Base-by-base conservation (phyloP, 2,113 vertebrate genomes). In the Coptodon bakossiorum region DNA sequence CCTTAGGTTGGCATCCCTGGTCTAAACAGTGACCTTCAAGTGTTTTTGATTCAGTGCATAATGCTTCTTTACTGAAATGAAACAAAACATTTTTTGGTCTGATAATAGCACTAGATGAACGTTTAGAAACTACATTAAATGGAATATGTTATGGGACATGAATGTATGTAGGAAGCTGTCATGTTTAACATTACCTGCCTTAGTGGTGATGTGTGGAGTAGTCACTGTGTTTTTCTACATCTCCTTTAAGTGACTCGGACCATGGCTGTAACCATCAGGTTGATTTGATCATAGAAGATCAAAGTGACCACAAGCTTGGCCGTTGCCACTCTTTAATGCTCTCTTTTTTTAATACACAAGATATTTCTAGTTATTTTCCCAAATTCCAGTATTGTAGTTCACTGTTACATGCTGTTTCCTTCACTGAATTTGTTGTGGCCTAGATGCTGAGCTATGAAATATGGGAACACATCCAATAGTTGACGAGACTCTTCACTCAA, bases 321-420 rank as follows among this genome's bases (percentile, higher is more conserved):
- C 13, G 10, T 0, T 22, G 63, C n/a, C 36, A 40, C 36, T 71
- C 34, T n/a, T 38, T 8, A 22, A 40, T n/a, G 34, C 0, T 40
- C 7, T 22, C 11, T 14, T 43, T 71, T 71, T 9, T 14, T 0
- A 43, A 40, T 24, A 24, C 38, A 13, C 19, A 9, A 22, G n/a
- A 43, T 71, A 24, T 71, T 43, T 71, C 3, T 43, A 9, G n/a
- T 40, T 43, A 43, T 24, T 71, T 71, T 14, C 12, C 36, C 36
- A 40, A 40, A 8, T 40, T 0, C 0, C 34, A 71, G 34, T 24
- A 24, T 71, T 16, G n/a, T 0, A 1, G 66, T 43, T 71, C 66
- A 71, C 66, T 6, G n/a, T 3, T 14, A 71, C 5, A n/a, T 24
- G n/a, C 38, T 24, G 12, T 0, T 40, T 24, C 66, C 36, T 43